phyloP scores from a whole-genome alignment of 2,888 invertebrate genomes.

The Calameuta pallipes region DNA sequence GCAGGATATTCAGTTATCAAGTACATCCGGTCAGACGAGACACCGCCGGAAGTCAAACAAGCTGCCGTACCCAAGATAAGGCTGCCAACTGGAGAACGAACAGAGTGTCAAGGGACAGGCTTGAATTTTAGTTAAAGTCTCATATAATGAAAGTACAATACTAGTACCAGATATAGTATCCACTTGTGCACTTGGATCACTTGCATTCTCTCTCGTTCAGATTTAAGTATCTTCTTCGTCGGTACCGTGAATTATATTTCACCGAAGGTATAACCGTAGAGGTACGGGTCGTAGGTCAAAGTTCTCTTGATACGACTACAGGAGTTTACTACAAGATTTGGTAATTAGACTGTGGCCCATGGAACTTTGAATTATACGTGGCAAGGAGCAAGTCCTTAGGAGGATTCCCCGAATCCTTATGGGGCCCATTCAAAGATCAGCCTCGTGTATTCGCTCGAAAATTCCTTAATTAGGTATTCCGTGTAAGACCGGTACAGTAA shows the following conservation, averaged over 20 bases:
- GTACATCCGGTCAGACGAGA: constrained; percentile 59
- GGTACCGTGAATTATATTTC: background rate
- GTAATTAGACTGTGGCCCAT: constrained; percentile 59
- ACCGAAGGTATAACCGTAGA: background rate
- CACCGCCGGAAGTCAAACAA: constrained; percentile 60
- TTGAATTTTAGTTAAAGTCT: constrained; percentile 49
- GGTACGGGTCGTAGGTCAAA: constrained; percentile 37
- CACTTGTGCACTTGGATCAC: background rate
- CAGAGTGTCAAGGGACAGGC: constrained; percentile 22
- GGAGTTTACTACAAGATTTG: constrained; percentile 51
- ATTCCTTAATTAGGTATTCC: background rate
- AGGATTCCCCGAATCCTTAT: constrained; percentile 41
- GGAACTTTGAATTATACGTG: constrained; percentile 63
- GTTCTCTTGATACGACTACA: constrained; percentile 33
- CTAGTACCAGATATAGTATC: background rate
- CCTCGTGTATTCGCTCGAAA: background rate
- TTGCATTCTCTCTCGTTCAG: background rate
- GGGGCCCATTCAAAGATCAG: constrained; percentile 43
- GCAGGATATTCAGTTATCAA: constrained; percentile 51
- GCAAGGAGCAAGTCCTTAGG: constrained; percentile 36
- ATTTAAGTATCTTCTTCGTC: background rate
- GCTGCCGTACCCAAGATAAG: constrained; percentile 59
- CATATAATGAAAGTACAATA: constrained; percentile 30
- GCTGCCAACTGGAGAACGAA: constrained; percentile 28
- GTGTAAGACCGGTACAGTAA: background rate